Conservation (phyloP, 2,888 invertebrate genomes). For the Phania funesta region DNA sequence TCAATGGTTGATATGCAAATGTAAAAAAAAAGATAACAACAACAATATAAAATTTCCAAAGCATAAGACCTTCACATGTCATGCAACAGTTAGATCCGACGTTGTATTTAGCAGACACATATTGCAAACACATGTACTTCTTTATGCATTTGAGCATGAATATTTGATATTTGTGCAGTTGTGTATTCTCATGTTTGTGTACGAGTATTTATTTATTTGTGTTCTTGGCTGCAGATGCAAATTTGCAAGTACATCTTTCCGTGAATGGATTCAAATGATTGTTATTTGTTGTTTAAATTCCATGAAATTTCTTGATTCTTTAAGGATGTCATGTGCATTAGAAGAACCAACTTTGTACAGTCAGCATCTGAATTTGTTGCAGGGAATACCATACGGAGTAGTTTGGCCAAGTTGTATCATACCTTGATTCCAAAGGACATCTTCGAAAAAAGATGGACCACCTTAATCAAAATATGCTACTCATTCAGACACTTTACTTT, state of each 20-base stretch:
- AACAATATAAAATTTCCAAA: slow-evolving; percentile 11
- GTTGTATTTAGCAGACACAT: neutral
- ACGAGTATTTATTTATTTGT: neutral
- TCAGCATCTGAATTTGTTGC: too few relatives aligned
- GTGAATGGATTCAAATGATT: neutral
- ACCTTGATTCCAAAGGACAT: too few relatives aligned
- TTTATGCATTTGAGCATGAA: neutral
- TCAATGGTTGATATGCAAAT: slow-evolving; percentile 48
- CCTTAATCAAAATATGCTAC: too few relatives aligned
- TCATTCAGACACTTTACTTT: too few relatives aligned
- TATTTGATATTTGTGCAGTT: neutral
- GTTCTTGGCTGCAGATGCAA: neutral
- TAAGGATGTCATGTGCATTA: too few relatives aligned
- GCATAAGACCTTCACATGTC: slow-evolving; percentile 39
- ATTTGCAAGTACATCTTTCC: neutral
- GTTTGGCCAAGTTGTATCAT: neutral
- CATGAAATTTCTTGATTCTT: neutral
- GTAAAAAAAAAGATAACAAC: slow-evolving; percentile 44
- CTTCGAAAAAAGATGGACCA: too few relatives aligned
- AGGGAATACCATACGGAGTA: neutral
- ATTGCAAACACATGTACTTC: neutral
- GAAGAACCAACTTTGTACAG: too few relatives aligned
- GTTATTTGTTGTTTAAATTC: neutral
- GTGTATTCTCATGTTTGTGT: neutral
- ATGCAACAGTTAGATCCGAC: slow-evolving; percentile 41